phyloP scores from a whole-genome alignment of 2,797 vertebrate genomes.

The Sylvilagus floridanus region DNA sequence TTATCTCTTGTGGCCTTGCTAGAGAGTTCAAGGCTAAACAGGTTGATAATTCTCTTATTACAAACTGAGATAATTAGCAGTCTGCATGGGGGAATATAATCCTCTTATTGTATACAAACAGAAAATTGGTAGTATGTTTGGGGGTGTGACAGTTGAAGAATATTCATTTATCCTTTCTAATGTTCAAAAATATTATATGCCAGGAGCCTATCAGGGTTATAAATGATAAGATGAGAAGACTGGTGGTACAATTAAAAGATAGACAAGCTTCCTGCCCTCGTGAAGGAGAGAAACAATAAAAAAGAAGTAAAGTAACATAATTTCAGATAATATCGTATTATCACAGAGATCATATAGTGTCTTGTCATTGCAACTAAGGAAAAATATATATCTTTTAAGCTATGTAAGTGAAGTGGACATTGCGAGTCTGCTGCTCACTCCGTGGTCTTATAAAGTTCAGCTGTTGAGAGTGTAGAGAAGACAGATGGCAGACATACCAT shows the following conservation, averaged over 20 bases:
- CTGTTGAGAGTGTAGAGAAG: slow-evolving; percentile 20
- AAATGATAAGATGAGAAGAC: not conserved
- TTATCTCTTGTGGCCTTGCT: not conserved
- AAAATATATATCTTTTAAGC: not conserved
- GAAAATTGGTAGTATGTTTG: not conserved
- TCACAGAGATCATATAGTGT: not conserved
- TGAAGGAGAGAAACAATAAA: not conserved
- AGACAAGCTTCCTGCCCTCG: not conserved
- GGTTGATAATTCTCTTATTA: not conserved
- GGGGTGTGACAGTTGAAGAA: not conserved
- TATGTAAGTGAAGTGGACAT: not conserved
- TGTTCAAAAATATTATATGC: not conserved
- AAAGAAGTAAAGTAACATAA: not conserved
- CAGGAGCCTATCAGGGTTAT: not conserved
- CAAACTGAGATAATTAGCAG: not conserved
- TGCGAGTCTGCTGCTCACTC: not conserved
- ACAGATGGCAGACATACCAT: slow-evolving; percentile 51
- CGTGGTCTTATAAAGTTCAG: not conserved
- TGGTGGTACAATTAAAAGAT: not conserved
- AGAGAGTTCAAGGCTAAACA: not conserved
- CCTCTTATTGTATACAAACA: not conserved
- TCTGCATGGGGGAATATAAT: not conserved
- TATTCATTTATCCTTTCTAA: not conserved
- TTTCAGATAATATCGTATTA: not conserved
- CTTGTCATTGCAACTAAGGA: not conserved